Percentiles rank a stretch among this genome's conserved stretches.
phyloP scores from a whole-genome alignment of 2,888 invertebrate genomes.

The Chouioia cunea region DNA sequence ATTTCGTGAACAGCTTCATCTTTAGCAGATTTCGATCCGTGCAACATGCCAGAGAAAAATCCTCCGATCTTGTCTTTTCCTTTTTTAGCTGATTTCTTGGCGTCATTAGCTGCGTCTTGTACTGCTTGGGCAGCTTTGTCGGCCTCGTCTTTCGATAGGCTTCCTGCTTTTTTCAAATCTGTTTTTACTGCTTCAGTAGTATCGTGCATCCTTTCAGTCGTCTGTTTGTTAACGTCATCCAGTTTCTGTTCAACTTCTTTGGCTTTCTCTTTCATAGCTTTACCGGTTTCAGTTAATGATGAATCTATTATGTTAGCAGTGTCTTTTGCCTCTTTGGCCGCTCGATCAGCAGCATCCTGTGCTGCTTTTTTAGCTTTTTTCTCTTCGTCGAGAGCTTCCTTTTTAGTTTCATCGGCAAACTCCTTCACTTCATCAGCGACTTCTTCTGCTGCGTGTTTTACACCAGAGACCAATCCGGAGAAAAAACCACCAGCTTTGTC shows the following conservation, averaged over 20 bases:
- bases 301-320: conserved; percentile 49
- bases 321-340: conserved; percentile 28
- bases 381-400: conserved; percentile 16
- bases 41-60: no score
- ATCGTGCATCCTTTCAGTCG: no score
- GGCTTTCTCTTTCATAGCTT: conserved; percentile 45
- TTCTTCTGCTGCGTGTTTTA: conserved; percentile 46
- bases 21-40: conserved; percentile 24
- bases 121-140: no score
- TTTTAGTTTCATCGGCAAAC: conserved; percentile 35
- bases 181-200: no score
- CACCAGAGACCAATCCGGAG: conserved; percentile 28
- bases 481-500: conserved; percentile 39
- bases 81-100: conserved; percentile 49
- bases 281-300: conserved; percentile 20
- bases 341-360: background rate
- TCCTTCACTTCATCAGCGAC: conserved; percentile 60
- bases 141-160: no score
- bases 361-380: conserved; percentile 65
- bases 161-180: no score
- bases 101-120: no score
- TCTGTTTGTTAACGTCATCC: no score
- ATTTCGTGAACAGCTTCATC: conserved; percentile 54
- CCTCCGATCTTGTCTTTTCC: conserved; percentile 36
- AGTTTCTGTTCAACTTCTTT: no score